Conservation (phyloP, 2,113 vertebrate genomes). For the Chroicocephalus ridibundus region DNA sequence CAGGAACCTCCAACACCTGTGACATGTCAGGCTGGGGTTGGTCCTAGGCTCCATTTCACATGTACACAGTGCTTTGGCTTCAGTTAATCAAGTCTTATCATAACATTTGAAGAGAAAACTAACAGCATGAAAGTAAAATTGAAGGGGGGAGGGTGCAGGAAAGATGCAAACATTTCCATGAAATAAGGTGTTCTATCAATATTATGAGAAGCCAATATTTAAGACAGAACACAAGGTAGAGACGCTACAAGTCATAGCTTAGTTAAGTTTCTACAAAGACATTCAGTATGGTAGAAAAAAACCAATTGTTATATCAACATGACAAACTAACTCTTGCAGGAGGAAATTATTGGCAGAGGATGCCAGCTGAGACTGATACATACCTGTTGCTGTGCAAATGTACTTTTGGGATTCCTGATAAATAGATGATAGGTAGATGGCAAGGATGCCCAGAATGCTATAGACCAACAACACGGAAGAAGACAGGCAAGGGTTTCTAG, state of each 20-base stretch:
- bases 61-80: neutral
- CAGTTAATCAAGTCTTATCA: neutral
- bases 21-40: neutral
- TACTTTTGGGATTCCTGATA: neutral
- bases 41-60: neutral
- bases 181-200: neutral
- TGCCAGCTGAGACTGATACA: neutral
- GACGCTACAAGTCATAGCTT: neutral
- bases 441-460: neutral
- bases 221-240: neutral
- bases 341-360: neutral
- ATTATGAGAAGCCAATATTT: neutral
- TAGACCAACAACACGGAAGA: neutral
- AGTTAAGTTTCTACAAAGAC: neutral
- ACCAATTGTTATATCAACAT: fast-evolving
- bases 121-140: neutral
- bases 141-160: neutral
- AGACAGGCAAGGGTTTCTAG: neutral
- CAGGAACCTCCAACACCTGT: neutral
- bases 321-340: neutral
- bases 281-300: neutral
- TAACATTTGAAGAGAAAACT: neutral
- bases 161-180: neutral
- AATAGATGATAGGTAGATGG: neutral
- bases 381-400: neutral